A percentile compares a stretch with the other conserved stretches of the same genome.
These are phyloP conservation scores for Macrophya alboannulata DNA, from an alignment of 2,888 invertebrate species.

Conservation along the genomic window DNA sequence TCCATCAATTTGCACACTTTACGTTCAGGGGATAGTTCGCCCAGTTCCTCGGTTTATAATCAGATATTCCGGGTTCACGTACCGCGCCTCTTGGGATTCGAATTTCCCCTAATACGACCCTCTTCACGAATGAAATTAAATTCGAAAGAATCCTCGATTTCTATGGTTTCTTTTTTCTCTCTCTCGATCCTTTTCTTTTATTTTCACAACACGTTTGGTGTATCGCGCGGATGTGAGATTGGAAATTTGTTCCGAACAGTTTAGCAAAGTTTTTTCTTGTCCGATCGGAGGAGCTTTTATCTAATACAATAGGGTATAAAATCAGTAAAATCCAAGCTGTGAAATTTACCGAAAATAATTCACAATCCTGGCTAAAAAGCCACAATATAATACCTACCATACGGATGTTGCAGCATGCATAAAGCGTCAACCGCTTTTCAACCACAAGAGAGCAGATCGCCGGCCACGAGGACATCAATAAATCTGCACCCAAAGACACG, in stretches of 20 bases:
- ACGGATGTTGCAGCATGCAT: slow-evolving; percentile 1
- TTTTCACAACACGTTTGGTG: slow-evolving; percentile 62
- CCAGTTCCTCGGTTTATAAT: slow-evolving; percentile 27
- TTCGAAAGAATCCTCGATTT: slow-evolving; percentile 24
- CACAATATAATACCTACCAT: background rate
- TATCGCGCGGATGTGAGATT: slow-evolving; percentile 64
- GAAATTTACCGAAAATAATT: slow-evolving; percentile 44
- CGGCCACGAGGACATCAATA: slow-evolving; percentile 49
- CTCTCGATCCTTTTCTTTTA: slow-evolving; percentile 55
- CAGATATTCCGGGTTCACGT: slow-evolving; percentile 15
- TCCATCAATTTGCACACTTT: slow-evolving; percentile 18
- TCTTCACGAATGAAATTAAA: slow-evolving; percentile 45
- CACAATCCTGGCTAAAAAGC: slow-evolving; percentile 50
- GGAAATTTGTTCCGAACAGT: slow-evolving; percentile 58
- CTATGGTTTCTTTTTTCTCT: background rate
- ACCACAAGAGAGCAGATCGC: slow-evolving; percentile 41
- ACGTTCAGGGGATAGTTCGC: background rate
- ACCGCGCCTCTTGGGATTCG: slow-evolving; percentile 10
- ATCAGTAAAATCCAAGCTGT: slow-evolving; percentile 43
- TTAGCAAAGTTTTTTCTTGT: slow-evolving; percentile 61
- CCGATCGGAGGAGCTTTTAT: slow-evolving; percentile 62
- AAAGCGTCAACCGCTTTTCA: slow-evolving; percentile 44
- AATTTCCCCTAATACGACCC: slow-evolving; percentile 22
- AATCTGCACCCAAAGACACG: slow-evolving; percentile 57
- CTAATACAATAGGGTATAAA: slow-evolving; percentile 60